Percentiles rank a stretch among this genome's conserved stretches.
Conservation (phyloP, 2,888 invertebrate genomes). For the Ganaspis brasiliensis region DNA sequence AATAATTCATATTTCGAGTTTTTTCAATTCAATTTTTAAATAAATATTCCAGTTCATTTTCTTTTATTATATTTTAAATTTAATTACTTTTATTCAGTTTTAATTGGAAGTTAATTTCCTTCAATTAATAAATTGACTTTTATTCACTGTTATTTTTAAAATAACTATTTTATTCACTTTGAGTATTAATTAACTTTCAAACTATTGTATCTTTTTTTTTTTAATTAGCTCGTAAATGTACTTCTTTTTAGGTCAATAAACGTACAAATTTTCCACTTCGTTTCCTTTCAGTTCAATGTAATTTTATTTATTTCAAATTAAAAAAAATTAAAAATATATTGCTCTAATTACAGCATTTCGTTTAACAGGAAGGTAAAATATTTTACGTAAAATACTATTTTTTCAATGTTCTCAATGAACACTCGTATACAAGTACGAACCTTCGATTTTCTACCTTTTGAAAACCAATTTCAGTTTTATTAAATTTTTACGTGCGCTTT, state of each 20-base stretch:
- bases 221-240: too few species aligned
- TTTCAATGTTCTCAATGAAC: constrained; percentile 24
- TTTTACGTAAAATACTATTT: constrained; percentile 1
- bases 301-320: neutral
- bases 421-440: neutral
- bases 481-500: constrained; percentile 24
- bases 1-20: too few species aligned
- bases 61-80: neutral
- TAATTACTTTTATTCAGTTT: neutral
- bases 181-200: too few species aligned
- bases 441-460: constrained; percentile 7
- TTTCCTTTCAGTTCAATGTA: neutral
- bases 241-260: too few species aligned
- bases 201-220: neutral
- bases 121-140: neutral
- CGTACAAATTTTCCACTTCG: too few species aligned
- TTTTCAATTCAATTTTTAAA: too few species aligned
- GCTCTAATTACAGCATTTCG: neutral
- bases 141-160: neutral
- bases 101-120: neutral
- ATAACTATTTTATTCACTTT: too few species aligned
- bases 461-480: constrained; percentile 31
- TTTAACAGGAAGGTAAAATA: neutral
- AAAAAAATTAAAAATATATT: neutral
- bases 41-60: too few species aligned